Conservation (phyloP, 2,888 invertebrate genomes). For the Encarsia formosa region DNA sequence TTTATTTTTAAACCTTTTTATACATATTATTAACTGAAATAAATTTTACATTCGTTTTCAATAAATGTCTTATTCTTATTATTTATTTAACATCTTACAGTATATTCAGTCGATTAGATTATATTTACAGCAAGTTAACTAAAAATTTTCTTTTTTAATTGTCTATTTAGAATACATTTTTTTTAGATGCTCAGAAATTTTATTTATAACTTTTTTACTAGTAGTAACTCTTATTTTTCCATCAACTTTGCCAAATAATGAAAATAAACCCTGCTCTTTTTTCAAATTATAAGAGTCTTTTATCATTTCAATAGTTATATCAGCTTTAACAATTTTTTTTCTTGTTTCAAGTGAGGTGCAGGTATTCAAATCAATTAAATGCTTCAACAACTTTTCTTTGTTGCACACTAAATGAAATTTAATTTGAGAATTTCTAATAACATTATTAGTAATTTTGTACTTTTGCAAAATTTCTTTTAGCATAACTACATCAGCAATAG, state of each 20-base stretch:
- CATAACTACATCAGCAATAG: conserved; percentile 2
- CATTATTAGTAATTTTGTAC: neutral
- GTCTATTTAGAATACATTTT: too few relatives aligned
- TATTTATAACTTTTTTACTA: neutral
- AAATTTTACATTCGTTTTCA: too few relatives aligned
- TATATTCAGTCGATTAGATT: too few relatives aligned
- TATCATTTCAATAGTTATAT: conserved; percentile 2
- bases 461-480: neutral
- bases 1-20: too few relatives aligned
- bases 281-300: neutral
- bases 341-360: neutral
- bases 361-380: neutral
- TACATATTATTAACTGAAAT: too few relatives aligned
- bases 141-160: too few relatives aligned
- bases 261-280: conserved; percentile 4
- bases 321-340: conserved; percentile 5
- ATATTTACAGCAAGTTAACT: too few relatives aligned
- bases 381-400: neutral
- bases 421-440: neutral
- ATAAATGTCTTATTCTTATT: too few relatives aligned
- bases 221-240: neutral
- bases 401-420: neutral
- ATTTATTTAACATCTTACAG: too few relatives aligned
- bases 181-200: neutral
- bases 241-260: too few relatives aligned